Percentiles rank a stretch among this genome's conserved stretches.
These are phyloP conservation scores for Tetraneura akinire DNA, from an alignment of 1,140 invertebrate genomes.

Conservation along the genomic window DNA sequence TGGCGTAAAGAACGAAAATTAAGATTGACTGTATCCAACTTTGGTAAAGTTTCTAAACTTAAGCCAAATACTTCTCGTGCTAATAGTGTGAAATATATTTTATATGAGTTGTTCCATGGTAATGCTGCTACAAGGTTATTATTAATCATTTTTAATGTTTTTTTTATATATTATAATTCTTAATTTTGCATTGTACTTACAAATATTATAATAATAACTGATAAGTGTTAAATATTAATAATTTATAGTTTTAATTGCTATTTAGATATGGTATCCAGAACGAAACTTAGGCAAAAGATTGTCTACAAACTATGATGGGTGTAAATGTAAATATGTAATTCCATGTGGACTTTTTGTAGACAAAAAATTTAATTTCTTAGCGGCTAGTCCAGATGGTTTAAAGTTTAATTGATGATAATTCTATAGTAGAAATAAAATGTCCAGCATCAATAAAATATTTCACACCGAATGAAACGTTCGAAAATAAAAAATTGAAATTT, in stretches of 20 bases:
- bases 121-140: conserved; percentile 8
- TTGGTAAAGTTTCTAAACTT: conserved; percentile 10
- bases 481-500: background rate
- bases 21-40: background rate
- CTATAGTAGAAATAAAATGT: conserved; percentile 1
- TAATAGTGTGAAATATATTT: conserved; percentile 12
- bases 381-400: conserved; percentile 8
- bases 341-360: conserved; percentile 21
- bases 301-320: background rate
- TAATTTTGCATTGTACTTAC: background rate
- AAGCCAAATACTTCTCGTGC: background rate
- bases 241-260: background rate
- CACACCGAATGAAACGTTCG: background rate
- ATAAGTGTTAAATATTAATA: background rate
- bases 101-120: background rate
- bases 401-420: conserved; percentile 21
- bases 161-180: background rate
- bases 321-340: background rate
- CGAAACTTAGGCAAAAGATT: background rate
- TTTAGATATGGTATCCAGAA: background rate
- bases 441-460: conserved; percentile 17
- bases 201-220: too few species aligned
- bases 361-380: background rate
- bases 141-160: background rate
- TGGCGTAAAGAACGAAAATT: conserved; percentile 4